Percentiles rank a stretch among this genome's conserved stretches.
phyloP scores from a whole-genome alignment of 2,797 vertebrate genomes.

The Lophius americanus region DNA sequence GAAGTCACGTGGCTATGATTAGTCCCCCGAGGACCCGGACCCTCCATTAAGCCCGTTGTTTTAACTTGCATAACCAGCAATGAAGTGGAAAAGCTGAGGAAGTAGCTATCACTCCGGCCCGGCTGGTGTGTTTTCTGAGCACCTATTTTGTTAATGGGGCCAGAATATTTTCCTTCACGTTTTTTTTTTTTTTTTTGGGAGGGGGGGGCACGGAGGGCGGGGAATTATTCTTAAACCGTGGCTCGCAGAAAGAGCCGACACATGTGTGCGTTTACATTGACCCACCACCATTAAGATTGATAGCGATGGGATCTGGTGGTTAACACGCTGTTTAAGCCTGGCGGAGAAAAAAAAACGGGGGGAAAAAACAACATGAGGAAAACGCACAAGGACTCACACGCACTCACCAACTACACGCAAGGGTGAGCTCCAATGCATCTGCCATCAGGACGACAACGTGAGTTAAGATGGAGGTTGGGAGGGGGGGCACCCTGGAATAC shows the following conservation, averaged over 20 bases:
- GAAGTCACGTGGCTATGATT: slow-evolving; percentile 99
- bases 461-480: slow-evolving; percentile 61
- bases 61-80: slow-evolving; percentile 93
- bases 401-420: slow-evolving; percentile 77
- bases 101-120: slow-evolving; percentile 86
- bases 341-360: slow-evolving; percentile 37
- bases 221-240: slow-evolving; percentile 72
- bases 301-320: slow-evolving; percentile 82
- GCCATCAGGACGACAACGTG: slow-evolving; percentile 76
- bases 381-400: slow-evolving; percentile 77
- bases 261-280: slow-evolving; percentile 80
- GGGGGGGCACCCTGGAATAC: slow-evolving; percentile 67
- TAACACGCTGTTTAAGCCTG: slow-evolving; percentile 79
- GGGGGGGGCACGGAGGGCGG: slow-evolving; percentile 11
- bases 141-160: slow-evolving; percentile 89
- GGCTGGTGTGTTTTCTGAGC: slow-evolving; percentile 83
- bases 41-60: slow-evolving; percentile 95
- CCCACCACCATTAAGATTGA: slow-evolving; percentile 80
- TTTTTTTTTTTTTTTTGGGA: slow-evolving; percentile 17
- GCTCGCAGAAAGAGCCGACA: slow-evolving; percentile 81
- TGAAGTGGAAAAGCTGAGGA: slow-evolving; percentile 96
- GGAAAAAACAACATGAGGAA: slow-evolving; percentile 69
- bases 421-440: slow-evolving; percentile 74
- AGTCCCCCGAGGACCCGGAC: slow-evolving; percentile 86
- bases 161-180: slow-evolving; percentile 77